Evolutionary conservation across 2,113 vertebrate species (phyloP).

Genomic region (Gallinago paraguaiae): DNA sequence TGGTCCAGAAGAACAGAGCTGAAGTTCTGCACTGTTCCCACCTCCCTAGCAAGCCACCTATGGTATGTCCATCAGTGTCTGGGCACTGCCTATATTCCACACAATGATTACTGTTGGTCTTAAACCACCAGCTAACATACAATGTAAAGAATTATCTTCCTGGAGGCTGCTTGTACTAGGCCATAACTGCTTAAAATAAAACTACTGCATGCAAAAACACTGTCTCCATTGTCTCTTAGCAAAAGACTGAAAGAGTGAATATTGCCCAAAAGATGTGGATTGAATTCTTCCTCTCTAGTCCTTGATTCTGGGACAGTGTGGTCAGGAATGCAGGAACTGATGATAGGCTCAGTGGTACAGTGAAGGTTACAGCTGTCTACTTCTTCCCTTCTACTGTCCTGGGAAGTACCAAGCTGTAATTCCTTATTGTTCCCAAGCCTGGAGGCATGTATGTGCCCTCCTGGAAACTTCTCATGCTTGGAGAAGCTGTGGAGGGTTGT

Average conservation of each 20-base stretch:
- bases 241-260: background rate
- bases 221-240: background rate
- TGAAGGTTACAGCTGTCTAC: background rate
- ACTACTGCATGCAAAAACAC: background rate
- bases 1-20: background rate
- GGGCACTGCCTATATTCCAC: background rate
- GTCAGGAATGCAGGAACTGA: background rate
- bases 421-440: background rate
- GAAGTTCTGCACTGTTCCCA: background rate
- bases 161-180: background rate
- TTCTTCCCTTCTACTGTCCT: background rate
- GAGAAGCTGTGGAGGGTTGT: background rate
- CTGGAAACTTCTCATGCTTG: no score
- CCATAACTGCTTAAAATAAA: background rate
- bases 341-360: fast-evolving
- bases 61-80: background rate
- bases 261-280: background rate
- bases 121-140: background rate
- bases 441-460: fast-evolving
- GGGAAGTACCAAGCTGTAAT: background rate
- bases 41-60: background rate
- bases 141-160: background rate
- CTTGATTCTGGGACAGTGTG: background rate
- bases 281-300: fast-evolving
- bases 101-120: background rate